Evolutionary conservation across 2,797 vertebrate genomes (phyloP).

Genomic region (Squalus acanthias): DNA sequence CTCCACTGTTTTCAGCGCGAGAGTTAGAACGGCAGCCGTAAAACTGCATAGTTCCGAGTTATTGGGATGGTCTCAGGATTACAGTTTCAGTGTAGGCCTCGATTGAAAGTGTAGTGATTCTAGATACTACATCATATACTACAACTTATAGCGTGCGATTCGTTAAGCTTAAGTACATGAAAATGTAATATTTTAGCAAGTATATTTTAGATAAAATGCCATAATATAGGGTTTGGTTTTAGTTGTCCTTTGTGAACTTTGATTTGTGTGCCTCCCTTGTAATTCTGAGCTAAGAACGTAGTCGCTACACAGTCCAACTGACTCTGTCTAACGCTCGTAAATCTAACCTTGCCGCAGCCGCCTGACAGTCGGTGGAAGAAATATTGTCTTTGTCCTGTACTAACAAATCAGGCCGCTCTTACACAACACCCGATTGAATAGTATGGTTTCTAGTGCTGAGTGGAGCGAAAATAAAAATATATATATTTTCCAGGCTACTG

Average conservation of each 20-base stretch:
- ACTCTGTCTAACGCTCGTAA: constrained; percentile 2
- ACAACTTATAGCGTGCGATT: background rate
- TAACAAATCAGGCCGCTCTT: constrained; percentile 38
- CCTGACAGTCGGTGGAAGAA: constrained; percentile 89
- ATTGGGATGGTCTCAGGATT: background rate
- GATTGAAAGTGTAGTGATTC: background rate
- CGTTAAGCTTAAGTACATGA: background rate
- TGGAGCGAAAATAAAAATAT: background rate
- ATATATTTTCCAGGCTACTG: background rate
- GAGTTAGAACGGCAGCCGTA: background rate
- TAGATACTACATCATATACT: background rate
- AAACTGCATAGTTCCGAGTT: background rate
- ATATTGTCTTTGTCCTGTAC: constrained; percentile 95
- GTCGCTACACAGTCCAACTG: background rate
- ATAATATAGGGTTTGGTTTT: background rate
- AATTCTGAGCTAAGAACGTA: background rate
- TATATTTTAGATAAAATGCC: background rate
- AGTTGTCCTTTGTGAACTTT: background rate
- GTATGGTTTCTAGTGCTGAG: background rate
- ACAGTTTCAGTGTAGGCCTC: background rate
- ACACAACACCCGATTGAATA: background rate
- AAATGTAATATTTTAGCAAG: background rate
- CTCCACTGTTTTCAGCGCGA: background rate
- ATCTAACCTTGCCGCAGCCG: constrained; percentile 72
- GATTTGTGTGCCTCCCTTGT: background rate